phyloP scores from a whole-genome alignment of 2,888 invertebrate genomes.

The Phyllotreta cruciferae region DNA sequence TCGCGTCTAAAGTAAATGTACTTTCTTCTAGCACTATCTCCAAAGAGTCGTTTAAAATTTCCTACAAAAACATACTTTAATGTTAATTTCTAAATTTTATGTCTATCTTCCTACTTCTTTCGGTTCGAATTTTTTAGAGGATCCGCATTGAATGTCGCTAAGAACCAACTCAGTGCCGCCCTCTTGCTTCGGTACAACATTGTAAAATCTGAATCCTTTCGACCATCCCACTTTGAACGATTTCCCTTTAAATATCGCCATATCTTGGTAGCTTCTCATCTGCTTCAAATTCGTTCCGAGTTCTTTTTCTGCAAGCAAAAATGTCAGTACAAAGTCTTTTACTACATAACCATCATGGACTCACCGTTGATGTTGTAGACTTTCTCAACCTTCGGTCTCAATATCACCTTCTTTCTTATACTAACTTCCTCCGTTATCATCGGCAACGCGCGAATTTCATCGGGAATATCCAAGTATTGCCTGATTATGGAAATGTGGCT shows the following conservation, averaged over 20 bases:
- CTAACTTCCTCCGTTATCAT: conserved; percentile 35
- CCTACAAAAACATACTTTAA: no score
- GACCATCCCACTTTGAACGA: conserved; percentile 80
- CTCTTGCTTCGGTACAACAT: conserved; percentile 35
- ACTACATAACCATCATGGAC: neutral
- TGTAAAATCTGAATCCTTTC: conserved; percentile 64
- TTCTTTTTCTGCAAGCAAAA: conserved; percentile 31
- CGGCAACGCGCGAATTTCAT: conserved; percentile 42
- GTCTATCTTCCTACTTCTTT: conserved; percentile 32
- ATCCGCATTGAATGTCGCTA: conserved; percentile 36
- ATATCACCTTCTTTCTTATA: conserved; percentile 35
- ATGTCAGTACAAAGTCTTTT: neutral
- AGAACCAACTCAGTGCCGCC: conserved; percentile 38
- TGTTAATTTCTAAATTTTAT: no score
- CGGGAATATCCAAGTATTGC: conserved; percentile 46
- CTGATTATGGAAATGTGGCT: conserved; percentile 46
- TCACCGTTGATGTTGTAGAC: conserved; percentile 45
- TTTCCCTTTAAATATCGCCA: conserved; percentile 68
- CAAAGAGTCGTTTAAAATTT: conserved; percentile 45
- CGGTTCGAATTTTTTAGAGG: conserved; percentile 26
- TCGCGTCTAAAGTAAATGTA: conserved; percentile 36
- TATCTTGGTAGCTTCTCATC: conserved; percentile 61
- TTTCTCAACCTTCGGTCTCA: conserved; percentile 45
- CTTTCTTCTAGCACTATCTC: conserved; percentile 48
- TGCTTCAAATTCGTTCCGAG: conserved; percentile 21